Base-by-base conservation (phyloP, 1,140 invertebrate species). In the Drosophila biarmipes region DNA sequence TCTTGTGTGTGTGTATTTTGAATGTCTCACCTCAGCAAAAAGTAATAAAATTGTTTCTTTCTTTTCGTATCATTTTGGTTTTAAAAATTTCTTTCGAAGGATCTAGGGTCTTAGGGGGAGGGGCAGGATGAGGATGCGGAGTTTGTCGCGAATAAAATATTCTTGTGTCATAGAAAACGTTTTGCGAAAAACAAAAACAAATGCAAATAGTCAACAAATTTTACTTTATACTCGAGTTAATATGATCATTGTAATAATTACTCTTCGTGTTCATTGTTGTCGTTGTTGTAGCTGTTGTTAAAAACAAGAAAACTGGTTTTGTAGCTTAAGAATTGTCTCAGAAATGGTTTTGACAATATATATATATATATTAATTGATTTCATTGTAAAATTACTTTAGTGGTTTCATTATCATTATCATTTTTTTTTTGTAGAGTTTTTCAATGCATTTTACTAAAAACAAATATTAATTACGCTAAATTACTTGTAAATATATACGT, bases 21-120 rank as follows among this genome's bases (percentile, higher is more conserved):
- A 91, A 91, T 91, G 90, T 91, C 90, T 91, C 90, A 91, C 90
- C 90, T 91, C 90, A 91, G 90, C 90, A 90, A 91, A 90, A 86
- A 87, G 61, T 78, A 75, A 54, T 81, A 40, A 79, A 76, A 84
- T 63, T 56, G 68, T 40, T 19, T 51, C 43, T 55, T 43, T 19
- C n/a, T 34, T 73, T 51, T 40, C 11, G 35, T 14, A 37, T 37
- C 10, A 17, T 42, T 42, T 59, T 54, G 37, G 40, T 42, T 46
- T 48, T 15, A 42, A 48, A 45, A 34, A 12, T 38, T 73, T 17
- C 67, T 61, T 69, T 75, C 29, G 46, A 54, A 61, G 46, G 54
- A 46, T 35, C 21, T 35, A 42, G 38, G 66, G 49, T 35, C 38
- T 19, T 1, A 35, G 56, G 48, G 45, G 4, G 21, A 14, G 40